Conservation (phyloP, 2,888 invertebrate genomes). For the Copidosoma aretas region DNA sequence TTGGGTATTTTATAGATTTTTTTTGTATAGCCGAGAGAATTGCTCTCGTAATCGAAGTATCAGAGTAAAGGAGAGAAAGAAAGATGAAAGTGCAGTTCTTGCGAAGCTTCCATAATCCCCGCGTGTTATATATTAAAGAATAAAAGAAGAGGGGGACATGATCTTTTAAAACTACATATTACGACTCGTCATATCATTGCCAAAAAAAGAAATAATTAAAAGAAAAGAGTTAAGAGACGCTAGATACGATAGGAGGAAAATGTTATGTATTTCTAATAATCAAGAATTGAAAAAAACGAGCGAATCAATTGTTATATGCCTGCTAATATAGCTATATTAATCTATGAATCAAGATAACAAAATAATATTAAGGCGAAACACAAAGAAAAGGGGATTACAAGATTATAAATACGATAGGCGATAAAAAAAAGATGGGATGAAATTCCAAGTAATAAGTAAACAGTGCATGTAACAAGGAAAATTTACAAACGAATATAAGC, state of each 20-base stretch:
- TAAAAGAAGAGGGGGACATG: slow-evolving; percentile 8
- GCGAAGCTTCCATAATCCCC: slow-evolving; percentile 9
- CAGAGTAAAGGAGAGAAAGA: neutral
- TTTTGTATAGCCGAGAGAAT: slow-evolving; percentile 44
- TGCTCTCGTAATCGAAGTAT: slow-evolving; percentile 19
- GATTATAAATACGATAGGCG: slow-evolving; percentile 43
- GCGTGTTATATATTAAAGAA: slow-evolving; percentile 8
- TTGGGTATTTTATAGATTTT: slow-evolving; percentile 62
- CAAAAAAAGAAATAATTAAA: slow-evolving; percentile 37
- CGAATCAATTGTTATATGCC: slow-evolving; percentile 57
- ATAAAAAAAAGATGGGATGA: slow-evolving; percentile 23
- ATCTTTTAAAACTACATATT: slow-evolving; percentile 34
- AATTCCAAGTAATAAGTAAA: slow-evolving; percentile 47
- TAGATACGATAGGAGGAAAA: slow-evolving; percentile 43
- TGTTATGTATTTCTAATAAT: slow-evolving; percentile 56
- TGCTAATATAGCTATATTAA: slow-evolving; percentile 48
- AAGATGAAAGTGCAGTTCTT: slow-evolving; percentile 23
- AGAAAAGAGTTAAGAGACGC: slow-evolving; percentile 29
- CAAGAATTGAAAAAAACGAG: slow-evolving; percentile 43
- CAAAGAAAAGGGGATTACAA: slow-evolving; percentile 46
- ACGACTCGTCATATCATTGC: slow-evolving; percentile 40
- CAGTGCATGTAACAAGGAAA: slow-evolving; percentile 53
- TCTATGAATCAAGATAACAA: slow-evolving; percentile 30
- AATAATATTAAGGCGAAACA: slow-evolving; percentile 36
- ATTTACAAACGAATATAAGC: slow-evolving; percentile 43